phyloP scores from a whole-genome alignment of 2,113 vertebrate species.

The Albula glossodonta region DNA sequence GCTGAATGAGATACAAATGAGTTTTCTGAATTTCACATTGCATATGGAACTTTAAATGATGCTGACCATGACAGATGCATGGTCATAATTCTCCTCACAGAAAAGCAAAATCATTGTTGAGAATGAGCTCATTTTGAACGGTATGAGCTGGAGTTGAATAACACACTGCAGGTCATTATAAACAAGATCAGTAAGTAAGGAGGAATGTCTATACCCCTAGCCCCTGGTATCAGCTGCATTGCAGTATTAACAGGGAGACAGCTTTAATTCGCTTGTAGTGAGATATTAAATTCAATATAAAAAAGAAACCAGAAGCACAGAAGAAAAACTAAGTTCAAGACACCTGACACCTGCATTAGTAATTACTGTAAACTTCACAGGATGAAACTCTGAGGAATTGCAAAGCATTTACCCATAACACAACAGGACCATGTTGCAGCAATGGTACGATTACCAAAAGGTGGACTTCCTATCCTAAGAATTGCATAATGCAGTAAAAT shows the following conservation, averaged over 20 bases:
- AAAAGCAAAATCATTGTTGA: not conserved
- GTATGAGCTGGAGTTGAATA: not conserved
- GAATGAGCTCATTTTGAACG: not conserved
- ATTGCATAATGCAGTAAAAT: not conserved
- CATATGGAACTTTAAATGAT: conserved; percentile 3
- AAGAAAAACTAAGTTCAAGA: not conserved
- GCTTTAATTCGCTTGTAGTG: not conserved
- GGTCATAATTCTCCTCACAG: not conserved
- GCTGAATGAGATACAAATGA: conserved; percentile 29
- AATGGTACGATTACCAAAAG: not conserved
- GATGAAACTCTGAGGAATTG: not conserved
- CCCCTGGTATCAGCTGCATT: not conserved
- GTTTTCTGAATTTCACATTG: not conserved
- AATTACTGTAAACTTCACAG: not conserved
- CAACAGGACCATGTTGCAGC: not conserved
- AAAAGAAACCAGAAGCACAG: not conserved
- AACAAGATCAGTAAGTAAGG: not conserved
- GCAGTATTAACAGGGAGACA: not conserved
- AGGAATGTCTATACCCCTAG: not conserved
- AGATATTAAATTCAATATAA: conserved; percentile 1
- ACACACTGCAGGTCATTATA: not conserved
- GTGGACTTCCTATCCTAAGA: not conserved
- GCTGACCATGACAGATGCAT: conserved; percentile 4
- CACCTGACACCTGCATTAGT: not conserved
- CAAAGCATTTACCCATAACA: not conserved